Evolutionary conservation across 2,888 invertebrate species (phyloP), one percentile per base, ranked within the genome.

Genomic region (Chromoteleia sp.): DNA sequence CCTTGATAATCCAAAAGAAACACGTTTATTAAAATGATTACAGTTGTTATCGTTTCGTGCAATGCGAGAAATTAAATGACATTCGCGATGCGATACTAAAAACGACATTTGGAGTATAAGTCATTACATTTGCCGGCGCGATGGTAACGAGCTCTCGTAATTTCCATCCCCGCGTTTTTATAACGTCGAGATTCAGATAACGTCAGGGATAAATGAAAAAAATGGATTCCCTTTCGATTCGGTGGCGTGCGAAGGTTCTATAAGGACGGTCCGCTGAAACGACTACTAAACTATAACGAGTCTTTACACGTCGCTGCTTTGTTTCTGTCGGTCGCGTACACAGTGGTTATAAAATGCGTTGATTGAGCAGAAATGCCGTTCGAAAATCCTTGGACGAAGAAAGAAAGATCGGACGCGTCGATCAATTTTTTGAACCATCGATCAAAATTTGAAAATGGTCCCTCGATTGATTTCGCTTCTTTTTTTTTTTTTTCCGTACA

Each of bases 131-230:
- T 45, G 45, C n/a, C 45, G 43, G n/a, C 29, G 33, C n/a, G 41
- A 39, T 39, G 41, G 17, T 43, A 43, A 59, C 59, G 25, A 29
- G 43, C 41, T 43, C 41, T 43, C 43, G 56, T 43, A 68, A 68
- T 56, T 56, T 68, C 56, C 30, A 54, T 43, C 21, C 7, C 19
- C 33, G 43, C 15, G 45, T 68, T 68, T 67, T 68, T 56, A 56
- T 56, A 56, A 19, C 43, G 14, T 5, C 39, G 12, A 56, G 68
- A 30, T 56, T 45, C 17, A 17, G 68, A 68, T 68, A 68, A 56
- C 43, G 68, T 43, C 54, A 56, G 33, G 45, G 33, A 43, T 56
- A 56, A 68, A 68, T 68, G 54, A 19, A 68, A 68, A 67, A 56
- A 68, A 63, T 68, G 45, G 45, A 68, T 68, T 68, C 33, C 15